Evolutionary conservation across 2,113 vertebrate species (phyloP).

Genomic region (Toxotes jaculatrix): DNA sequence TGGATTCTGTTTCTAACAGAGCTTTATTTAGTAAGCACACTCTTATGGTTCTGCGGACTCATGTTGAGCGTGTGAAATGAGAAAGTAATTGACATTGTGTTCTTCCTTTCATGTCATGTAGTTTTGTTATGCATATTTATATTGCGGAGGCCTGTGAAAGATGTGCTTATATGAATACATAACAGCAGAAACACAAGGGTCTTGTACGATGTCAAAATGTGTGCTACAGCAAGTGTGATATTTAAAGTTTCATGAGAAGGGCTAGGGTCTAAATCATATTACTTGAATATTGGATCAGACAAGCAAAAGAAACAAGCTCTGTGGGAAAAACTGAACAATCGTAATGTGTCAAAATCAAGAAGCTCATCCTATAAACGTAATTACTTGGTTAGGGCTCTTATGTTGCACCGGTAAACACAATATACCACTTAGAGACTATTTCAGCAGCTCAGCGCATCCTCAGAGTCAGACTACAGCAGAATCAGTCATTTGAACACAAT

Average conservation of each 20-base stretch:
- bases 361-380: conserved; percentile 55
- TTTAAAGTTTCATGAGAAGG: conserved; percentile 63
- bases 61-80: conserved; percentile 23
- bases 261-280: conserved; percentile 31
- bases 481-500: conserved; percentile 63
- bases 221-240: conserved; percentile 30
- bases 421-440: conserved; percentile 60
- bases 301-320: conserved; percentile 58
- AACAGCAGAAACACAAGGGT: conserved; percentile 28
- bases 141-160: conserved; percentile 15
- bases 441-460: conserved; percentile 50
- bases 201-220: conserved; percentile 53
- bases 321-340: conserved; percentile 48
- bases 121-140: conserved; percentile 40
- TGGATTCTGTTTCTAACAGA: conserved; percentile 9
- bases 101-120: conserved; percentile 32
- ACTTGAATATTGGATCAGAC: conserved; percentile 61
- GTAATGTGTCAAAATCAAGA: conserved; percentile 62
- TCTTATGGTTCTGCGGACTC: conserved; percentile 6
- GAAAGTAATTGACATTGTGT: conserved; percentile 13
- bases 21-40: conserved; percentile 40
- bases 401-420: conserved; percentile 63
- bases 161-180: conserved; percentile 12
- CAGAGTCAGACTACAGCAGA: conserved; percentile 42
- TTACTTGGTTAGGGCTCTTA: conserved; percentile 50